These are phyloP conservation scores for Pongo abelii DNA, from an alignment of 2,113 vertebrate species.

Conservation along the genomic window DNA sequence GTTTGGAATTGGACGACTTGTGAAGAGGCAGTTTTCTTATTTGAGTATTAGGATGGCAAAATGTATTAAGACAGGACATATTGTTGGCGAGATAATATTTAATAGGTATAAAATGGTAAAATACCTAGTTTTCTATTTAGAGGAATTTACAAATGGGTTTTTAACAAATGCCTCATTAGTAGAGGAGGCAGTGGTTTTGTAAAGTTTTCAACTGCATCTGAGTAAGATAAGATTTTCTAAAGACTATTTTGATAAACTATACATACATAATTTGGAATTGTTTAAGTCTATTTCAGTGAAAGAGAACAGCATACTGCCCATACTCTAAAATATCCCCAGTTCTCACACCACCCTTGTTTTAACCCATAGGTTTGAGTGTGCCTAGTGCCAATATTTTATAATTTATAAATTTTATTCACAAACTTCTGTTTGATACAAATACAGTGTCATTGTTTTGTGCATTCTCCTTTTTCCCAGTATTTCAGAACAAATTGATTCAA, in stretches of 20 bases:
- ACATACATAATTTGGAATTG: neutral
- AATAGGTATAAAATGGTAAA: neutral
- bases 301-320: neutral
- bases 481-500: neutral
- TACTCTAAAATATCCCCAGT: neutral
- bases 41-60: neutral
- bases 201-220: slow-evolving; percentile 21
- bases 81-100: neutral
- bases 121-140: neutral
- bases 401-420: neutral
- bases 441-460: neutral
- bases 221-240: neutral
- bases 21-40: neutral
- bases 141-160: slow-evolving; percentile 15
- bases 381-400: neutral
- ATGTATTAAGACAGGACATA: neutral
- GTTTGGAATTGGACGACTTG: slow-evolving; percentile 8
- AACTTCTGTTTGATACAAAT: neutral
- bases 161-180: neutral
- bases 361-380: neutral
- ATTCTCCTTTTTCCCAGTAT: neutral
- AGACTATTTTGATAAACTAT: slow-evolving; percentile 43
- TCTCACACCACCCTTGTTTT: neutral
- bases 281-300: neutral
- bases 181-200: neutral